Evolutionary conservation across 2,888 invertebrate genomes (phyloP).

Genomic region (Thera britannica): DNA sequence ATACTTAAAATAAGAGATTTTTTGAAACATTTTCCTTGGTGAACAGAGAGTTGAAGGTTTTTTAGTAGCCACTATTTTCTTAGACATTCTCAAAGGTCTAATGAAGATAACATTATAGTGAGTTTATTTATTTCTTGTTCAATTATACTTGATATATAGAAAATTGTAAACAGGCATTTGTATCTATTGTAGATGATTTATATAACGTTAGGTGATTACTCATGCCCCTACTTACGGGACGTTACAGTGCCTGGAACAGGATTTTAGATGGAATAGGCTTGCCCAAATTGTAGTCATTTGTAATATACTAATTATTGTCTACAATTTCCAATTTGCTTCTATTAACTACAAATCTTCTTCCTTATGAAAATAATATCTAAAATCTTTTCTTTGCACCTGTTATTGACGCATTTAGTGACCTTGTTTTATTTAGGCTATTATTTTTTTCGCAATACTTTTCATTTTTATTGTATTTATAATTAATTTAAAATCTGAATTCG

Average conservation of each 20-base stretch:
- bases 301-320: constrained; percentile 23
- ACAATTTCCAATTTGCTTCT: constrained; percentile 9
- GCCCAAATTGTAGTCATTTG: background rate
- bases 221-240: no score
- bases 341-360: constrained; percentile 8
- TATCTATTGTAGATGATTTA: no score
- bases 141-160: constrained; percentile 6
- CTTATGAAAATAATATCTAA: background rate
- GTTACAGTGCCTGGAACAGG: no score
- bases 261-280: no score
- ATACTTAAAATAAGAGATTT: constrained; percentile 23
- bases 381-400: constrained; percentile 60
- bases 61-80: background rate
- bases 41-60: constrained; percentile 6
- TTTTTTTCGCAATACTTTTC: background rate
- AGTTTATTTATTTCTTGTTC: background rate
- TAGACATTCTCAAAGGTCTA: no score
- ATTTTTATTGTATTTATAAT: constrained; percentile 14
- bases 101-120: no score
- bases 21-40: background rate
- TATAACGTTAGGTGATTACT: no score
- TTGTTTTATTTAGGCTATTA: constrained; percentile 13
- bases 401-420: constrained; percentile 62
- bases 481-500: constrained; percentile 17
- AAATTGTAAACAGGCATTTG: constrained; percentile 12